Evolutionary conservation across 2,888 invertebrate species (phyloP).

Genomic region (Amphipoea lucens): DNA sequence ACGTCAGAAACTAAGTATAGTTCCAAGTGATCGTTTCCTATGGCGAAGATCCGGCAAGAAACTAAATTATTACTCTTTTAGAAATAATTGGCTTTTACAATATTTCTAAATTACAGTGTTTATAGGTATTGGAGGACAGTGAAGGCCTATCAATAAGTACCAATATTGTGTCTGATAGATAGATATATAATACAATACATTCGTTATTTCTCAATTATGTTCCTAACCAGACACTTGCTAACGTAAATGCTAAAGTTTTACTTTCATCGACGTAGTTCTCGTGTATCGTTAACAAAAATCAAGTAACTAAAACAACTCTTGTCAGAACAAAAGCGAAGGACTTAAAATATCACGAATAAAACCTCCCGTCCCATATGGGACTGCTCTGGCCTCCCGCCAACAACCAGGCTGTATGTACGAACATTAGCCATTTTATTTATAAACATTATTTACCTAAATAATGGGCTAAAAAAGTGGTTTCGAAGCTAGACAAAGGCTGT

Average conservation of each 20-base stretch:
- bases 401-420: conserved; percentile 37
- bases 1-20: background rate
- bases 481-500: conserved; percentile 8
- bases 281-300: conserved; percentile 25
- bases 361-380: conserved; percentile 61
- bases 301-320: conserved; percentile 42
- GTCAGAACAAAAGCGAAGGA: conserved; percentile 53
- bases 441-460: conserved; percentile 51
- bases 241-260: background rate
- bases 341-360: conserved; percentile 66
- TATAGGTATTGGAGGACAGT: background rate
- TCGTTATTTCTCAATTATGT: background rate
- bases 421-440: conserved; percentile 58
- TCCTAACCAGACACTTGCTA: background rate
- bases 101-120: background rate
- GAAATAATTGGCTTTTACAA: background rate
- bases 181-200: background rate
- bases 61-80: background rate
- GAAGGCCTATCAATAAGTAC: background rate
- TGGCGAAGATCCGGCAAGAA: background rate
- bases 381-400: conserved; percentile 64
- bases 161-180: background rate
- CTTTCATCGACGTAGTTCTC: background rate
- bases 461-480: conserved; percentile 26
- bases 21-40: background rate